Percentiles rank a stretch among this genome's conserved stretches.
Evolutionary conservation across 2,888 invertebrate species (phyloP).

Genomic region (Harpalus rubripes): DNA sequence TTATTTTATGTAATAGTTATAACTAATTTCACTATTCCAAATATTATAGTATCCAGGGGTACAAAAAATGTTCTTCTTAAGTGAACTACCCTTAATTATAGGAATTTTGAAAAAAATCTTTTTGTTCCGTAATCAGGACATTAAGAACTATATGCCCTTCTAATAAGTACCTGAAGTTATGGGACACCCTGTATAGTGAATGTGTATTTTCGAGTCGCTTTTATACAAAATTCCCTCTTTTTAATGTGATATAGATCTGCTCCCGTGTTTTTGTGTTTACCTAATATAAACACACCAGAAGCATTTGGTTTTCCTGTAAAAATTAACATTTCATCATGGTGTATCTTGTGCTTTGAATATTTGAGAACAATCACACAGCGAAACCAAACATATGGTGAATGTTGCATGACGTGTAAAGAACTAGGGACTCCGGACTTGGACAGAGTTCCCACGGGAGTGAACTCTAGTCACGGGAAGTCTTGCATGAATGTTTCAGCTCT

Average conservation of each 20-base stretch:
- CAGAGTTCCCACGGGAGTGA: constrained; percentile 55
- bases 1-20: no score
- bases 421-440: constrained; percentile 37
- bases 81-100: no score
- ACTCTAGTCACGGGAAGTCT: constrained; percentile 57
- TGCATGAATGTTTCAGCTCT: constrained; percentile 58
- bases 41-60: no score
- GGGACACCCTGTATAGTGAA: no score
- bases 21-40: no score
- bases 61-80: no score
- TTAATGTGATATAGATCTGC: not conserved
- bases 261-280: not conserved
- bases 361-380: constrained; percentile 62
- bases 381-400: constrained; percentile 64
- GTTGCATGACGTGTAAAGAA: constrained; percentile 46
- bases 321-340: constrained; percentile 52
- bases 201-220: no score
- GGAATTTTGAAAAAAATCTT: no score
- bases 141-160: no score
- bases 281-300: not conserved
- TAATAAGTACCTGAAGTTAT: no score
- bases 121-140: no score
- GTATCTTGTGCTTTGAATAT: constrained; percentile 50
- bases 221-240: not conserved
- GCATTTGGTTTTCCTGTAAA: not conserved